Evolutionary conservation across 2,797 vertebrate species (phyloP), one percentile per base, ranked within the genome.

Genomic region (Gobio occitaniae): DNA sequence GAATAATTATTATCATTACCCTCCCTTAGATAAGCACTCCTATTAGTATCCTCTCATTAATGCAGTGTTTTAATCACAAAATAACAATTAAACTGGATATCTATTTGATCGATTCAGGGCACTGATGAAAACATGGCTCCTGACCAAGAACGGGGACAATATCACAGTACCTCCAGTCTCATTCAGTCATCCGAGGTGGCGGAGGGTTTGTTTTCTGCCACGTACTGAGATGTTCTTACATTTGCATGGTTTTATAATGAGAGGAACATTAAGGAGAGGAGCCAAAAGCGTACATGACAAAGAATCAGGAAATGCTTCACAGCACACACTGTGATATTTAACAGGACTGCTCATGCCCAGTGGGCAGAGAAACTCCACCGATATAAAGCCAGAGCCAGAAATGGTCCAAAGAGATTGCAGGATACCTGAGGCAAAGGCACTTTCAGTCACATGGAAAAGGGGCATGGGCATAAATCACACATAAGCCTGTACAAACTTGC

Each of bases 1-100:
- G 36, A 83, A 84, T 87, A 87, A 87, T 87, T 84, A 84, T 87
- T 80, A 84, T 84, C 77, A 87, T 87, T 84, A 87, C 68, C 70
- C 61, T 50, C 36, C 70, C 50, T 80, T 75, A 80, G 82, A 80
- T 84, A 79, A 87, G 76, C 86, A 25, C 69, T 59, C 47, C 77
- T 87, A 80, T 87, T 87, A 87, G 48, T 69, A 75, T 80, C 77
- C 70, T 44, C 63, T 84, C 70, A 80, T 87, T 84, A 84, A 84
- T 84, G 82, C 32, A 44, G 56, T 41, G 76, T 79, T 84, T 84
- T 68, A 79, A 83, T 83, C 44, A 66, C 75, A 83, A 86, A 83
- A 86, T 83, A 83, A 86, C 80, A 78, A 86, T 86, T 83, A 86
- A 69, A 11, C 48, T 38, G 36, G 32, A 83, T 83, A 78, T 78